phyloP scores from a whole-genome alignment of 1,140 invertebrate genomes.

The Diorhabda elongata region DNA sequence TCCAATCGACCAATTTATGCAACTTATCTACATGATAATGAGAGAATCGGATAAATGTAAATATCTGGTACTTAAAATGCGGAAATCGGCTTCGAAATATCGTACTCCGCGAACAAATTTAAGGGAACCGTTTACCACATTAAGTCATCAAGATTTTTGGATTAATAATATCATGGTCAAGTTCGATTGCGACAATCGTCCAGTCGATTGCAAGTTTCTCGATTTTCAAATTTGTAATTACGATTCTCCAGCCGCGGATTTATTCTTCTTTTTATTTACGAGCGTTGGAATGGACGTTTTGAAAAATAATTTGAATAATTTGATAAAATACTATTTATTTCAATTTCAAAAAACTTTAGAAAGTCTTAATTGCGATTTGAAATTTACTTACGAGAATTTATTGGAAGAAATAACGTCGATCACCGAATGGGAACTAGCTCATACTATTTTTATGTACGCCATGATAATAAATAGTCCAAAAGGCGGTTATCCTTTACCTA shows the following conservation, averaged over 20 bases:
- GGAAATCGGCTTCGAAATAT: conserved; percentile 21
- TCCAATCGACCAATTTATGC: conserved; percentile 27
- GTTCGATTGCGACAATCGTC: conserved; percentile 39
- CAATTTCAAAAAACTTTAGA: conserved; percentile 42
- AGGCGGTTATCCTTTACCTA: neutral
- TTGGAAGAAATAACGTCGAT: conserved; percentile 21
- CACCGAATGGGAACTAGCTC: conserved; percentile 9
- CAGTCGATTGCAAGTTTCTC: conserved; percentile 52
- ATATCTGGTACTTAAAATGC: conserved; percentile 23
- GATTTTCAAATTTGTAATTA: conserved; percentile 61
- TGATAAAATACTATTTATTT: conserved; percentile 51
- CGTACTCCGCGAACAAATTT: conserved; percentile 23
- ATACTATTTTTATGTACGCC: conserved; percentile 17
- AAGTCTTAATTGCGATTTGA: conserved; percentile 16
- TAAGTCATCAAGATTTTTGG: conserved; percentile 61
- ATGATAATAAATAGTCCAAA: conserved; percentile 17
- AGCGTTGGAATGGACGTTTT: conserved; percentile 49
- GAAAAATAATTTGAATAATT: conserved; percentile 47
- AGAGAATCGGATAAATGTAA: conserved; percentile 26
- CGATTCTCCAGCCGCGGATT: conserved; percentile 52
- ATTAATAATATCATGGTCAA: conserved; percentile 56
- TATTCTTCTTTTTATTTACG: conserved; percentile 56
- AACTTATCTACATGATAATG: conserved; percentile 33
- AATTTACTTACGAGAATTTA: conserved; percentile 22
- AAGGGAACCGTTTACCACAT: conserved; percentile 50